These are phyloP conservation scores for Geopemphigus sp. DNA, from an alignment of 1,140 invertebrate genomes.

Conservation along the genomic window DNA sequence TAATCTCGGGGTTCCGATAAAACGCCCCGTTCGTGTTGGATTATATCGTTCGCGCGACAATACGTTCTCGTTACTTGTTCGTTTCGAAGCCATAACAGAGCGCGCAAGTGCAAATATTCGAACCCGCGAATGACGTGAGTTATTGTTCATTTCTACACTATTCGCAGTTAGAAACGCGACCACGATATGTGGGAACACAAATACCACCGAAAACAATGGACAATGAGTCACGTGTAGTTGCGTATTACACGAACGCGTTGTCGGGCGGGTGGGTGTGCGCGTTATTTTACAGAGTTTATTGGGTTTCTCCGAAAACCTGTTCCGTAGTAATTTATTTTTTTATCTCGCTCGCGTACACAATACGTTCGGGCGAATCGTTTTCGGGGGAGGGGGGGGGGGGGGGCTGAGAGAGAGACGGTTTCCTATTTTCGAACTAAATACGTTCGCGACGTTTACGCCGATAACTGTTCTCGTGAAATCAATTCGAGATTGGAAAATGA, in stretches of 20 bases:
- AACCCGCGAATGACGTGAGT: neutral
- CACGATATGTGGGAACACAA: constrained; percentile 1
- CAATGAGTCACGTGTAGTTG: constrained; percentile 37
- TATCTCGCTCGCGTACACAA: too few species aligned
- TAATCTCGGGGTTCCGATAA: too few species aligned
- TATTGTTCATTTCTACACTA: neutral
- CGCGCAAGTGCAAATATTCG: neutral
- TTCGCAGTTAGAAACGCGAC: neutral
- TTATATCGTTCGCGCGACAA: too few species aligned
- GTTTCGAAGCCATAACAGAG: neutral
- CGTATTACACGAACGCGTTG: neutral
- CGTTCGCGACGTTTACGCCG: too few species aligned
- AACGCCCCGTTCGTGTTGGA: too few species aligned
- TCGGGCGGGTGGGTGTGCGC: neutral
- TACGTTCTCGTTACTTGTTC: neutral
- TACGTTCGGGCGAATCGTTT: too few species aligned
- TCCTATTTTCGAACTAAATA: too few species aligned
- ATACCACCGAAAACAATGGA: constrained; percentile 27
- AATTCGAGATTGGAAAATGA: constrained; percentile 5
- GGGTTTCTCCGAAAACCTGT: constrained; percentile 13
- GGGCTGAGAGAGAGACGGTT: too few species aligned
- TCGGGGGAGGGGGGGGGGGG: too few species aligned
- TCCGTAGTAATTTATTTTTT: neutral
- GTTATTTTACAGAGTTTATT: neutral
- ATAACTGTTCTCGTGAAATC: too few species aligned